These are phyloP conservation scores for Megamerina dolium DNA, from an alignment of 2,888 invertebrate genomes.

Conservation along the genomic window DNA sequence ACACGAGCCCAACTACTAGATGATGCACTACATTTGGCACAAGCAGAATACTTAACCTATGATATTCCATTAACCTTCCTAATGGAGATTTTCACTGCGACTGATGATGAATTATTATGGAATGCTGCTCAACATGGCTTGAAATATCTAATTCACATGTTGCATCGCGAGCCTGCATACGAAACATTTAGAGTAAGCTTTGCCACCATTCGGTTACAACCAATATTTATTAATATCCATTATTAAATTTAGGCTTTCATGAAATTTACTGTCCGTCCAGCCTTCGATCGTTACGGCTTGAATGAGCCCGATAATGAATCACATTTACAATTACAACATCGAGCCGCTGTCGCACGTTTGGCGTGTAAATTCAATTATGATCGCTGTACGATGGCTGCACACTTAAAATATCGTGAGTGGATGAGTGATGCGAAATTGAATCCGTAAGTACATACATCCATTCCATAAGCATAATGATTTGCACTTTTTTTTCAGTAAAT, in stretches of 20 bases:
- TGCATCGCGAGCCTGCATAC: conserved; percentile 56
- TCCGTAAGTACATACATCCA: conserved; percentile 48
- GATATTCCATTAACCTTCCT: conserved; percentile 54
- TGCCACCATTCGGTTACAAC: too few relatives aligned
- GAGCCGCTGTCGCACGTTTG: conserved; percentile 52
- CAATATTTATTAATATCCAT: neutral
- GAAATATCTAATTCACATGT: conserved; percentile 55
- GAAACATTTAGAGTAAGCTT: conserved; percentile 55
- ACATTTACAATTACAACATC: conserved; percentile 52
- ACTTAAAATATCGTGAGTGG: conserved; percentile 51
- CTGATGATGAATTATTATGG: conserved; percentile 59
- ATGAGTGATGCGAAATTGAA: conserved; percentile 51
- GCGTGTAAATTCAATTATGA: conserved; percentile 54
- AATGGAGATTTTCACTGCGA: conserved; percentile 50
- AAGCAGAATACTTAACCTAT: conserved; percentile 55
- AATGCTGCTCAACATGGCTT: conserved; percentile 55
- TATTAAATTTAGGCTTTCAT: conserved; percentile 42
- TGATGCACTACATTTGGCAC: conserved; percentile 59
- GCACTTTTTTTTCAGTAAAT: too few relatives aligned
- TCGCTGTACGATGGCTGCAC: conserved; percentile 51
- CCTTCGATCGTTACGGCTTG: conserved; percentile 50
- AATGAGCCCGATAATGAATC: conserved; percentile 51
- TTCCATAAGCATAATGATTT: too few relatives aligned
- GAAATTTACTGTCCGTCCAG: conserved; percentile 47
- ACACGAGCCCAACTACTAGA: conserved; percentile 65